phyloP scores from a whole-genome alignment of 1,140 invertebrate genomes.

The Drosophila parabipectinata region DNA sequence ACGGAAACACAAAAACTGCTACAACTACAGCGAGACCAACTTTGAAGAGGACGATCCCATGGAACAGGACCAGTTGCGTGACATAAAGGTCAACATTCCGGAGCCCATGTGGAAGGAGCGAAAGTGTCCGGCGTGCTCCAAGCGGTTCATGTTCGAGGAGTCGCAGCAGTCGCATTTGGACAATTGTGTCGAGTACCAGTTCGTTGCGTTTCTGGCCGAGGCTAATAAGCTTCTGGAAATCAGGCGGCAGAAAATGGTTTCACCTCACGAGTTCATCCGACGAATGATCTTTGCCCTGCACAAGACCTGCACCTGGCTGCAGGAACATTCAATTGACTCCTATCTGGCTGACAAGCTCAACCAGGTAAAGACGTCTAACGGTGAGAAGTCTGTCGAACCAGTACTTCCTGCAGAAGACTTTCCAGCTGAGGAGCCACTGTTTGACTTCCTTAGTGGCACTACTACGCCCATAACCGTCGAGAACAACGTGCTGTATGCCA shows the following conservation, averaged over 20 bases:
- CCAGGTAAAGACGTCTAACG: slow-evolving; percentile 60
- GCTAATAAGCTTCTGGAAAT: slow-evolving; percentile 64
- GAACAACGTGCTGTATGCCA: slow-evolving; percentile 77
- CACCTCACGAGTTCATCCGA: slow-evolving; percentile 78
- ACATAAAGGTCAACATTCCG: slow-evolving; percentile 75
- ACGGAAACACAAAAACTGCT: slow-evolving; percentile 68
- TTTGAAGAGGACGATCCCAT: slow-evolving; percentile 83
- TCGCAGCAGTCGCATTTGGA: slow-evolving; percentile 69
- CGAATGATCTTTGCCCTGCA: slow-evolving; percentile 77
- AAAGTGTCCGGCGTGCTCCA: slow-evolving; percentile 74
- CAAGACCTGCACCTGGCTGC: slow-evolving; percentile 77
- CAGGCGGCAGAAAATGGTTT: slow-evolving; percentile 69
- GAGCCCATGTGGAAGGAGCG: slow-evolving; percentile 79
- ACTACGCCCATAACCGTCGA: slow-evolving; percentile 67
- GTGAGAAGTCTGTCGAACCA: slow-evolving; percentile 15
- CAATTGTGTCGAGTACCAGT: slow-evolving; percentile 75
- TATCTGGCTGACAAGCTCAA: slow-evolving; percentile 54
- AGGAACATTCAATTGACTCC: slow-evolving; percentile 65
- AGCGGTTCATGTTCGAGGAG: slow-evolving; percentile 82
- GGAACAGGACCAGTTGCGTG: slow-evolving; percentile 68
- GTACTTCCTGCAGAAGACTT: slow-evolving; percentile 2
- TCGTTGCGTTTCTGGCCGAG: slow-evolving; percentile 61
- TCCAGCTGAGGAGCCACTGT: slow-evolving; percentile 16
- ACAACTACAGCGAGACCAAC: slow-evolving; percentile 78
- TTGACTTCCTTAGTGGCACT: slow-evolving; percentile 33